These are phyloP conservation scores for Diorhabda carinulata DNA, from an alignment of 1,140 invertebrate species.

Conservation along the genomic window DNA sequence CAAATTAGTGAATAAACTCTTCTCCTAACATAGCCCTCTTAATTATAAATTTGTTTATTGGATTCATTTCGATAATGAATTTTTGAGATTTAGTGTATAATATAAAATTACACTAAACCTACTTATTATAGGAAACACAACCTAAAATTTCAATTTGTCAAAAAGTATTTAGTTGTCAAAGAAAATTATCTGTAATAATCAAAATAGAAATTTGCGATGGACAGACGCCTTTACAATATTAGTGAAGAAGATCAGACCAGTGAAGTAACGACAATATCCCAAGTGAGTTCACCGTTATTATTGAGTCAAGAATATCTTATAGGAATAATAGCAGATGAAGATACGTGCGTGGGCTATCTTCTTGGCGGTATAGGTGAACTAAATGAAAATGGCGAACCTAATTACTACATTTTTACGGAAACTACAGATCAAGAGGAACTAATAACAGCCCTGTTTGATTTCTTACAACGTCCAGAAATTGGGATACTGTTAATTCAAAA, in stretches of 20 bases:
- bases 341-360: slow-evolving; percentile 30
- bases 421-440: slow-evolving; percentile 19
- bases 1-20: too few relatives aligned
- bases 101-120: too few relatives aligned
- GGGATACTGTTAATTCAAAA: slow-evolving; percentile 25
- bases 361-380: slow-evolving; percentile 28
- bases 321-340: slow-evolving; percentile 32
- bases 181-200: too few relatives aligned
- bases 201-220: background rate
- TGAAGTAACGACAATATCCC: background rate
- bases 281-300: background rate
- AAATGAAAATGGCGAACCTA: slow-evolving; percentile 15
- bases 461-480: slow-evolving; percentile 22
- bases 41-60: too few relatives aligned
- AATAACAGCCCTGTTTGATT: slow-evolving; percentile 17
- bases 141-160: too few relatives aligned
- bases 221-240: background rate
- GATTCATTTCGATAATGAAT: too few relatives aligned
- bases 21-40: too few relatives aligned
- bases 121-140: too few relatives aligned
- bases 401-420: slow-evolving; percentile 21
- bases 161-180: too few relatives aligned
- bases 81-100: too few relatives aligned
- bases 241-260: slow-evolving; percentile 6
- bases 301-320: slow-evolving; percentile 13